Evolutionary conservation across 92 coral and sea anemone genomes (phyloP), one percentile per base, ranked within the genome.

Genomic region (Phenganax marumi): DNA sequence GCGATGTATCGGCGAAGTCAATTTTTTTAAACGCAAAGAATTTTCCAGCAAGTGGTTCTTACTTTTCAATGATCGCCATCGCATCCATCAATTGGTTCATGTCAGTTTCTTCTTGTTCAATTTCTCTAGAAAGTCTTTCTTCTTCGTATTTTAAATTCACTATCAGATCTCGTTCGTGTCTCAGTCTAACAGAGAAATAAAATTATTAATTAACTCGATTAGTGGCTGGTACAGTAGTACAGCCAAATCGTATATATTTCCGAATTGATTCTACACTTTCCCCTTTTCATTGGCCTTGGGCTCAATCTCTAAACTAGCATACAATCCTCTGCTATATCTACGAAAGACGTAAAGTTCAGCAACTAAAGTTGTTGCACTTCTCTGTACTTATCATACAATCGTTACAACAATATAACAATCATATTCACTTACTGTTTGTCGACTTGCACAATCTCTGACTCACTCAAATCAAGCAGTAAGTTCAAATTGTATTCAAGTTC

Each of bases 21-120:
- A 17, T 10, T 17, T 54, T 54, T 54, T 54, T 54, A 54, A 17
- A 17, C 19, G 74, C 18, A 70, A 75, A 10, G 49, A 84, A 12
- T n/a, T 23, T 60, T 12, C 50, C 65, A 50, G 14, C 19, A 49
- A 39, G 12, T 19, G 13, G 16, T 24, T 13, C 78, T 50, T 83
- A 95, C 98, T 94, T 92, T 71, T 95, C 98, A 85, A 95, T 95
- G 73, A 95, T 88, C 14, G 88, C 84, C 86, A 95, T 91, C 50
- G 92, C 92, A 16, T 92, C 97, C 76, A 85, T 86, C 77, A 95
- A 79, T 72, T 91, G 84, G 69, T 92, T 90, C 74, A 95, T 92
- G 53, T 95, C 95, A 49, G 80, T 86, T 33, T 92, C 95, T 57
- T 95, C 98, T 26, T 91, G 93, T 47, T 92, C 91, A 39, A 92